Percentiles rank a stretch among this genome's conserved stretches.
These are phyloP conservation scores for Mythimna pallens DNA, from an alignment of 2,888 invertebrate genomes.

Conservation along the genomic window DNA sequence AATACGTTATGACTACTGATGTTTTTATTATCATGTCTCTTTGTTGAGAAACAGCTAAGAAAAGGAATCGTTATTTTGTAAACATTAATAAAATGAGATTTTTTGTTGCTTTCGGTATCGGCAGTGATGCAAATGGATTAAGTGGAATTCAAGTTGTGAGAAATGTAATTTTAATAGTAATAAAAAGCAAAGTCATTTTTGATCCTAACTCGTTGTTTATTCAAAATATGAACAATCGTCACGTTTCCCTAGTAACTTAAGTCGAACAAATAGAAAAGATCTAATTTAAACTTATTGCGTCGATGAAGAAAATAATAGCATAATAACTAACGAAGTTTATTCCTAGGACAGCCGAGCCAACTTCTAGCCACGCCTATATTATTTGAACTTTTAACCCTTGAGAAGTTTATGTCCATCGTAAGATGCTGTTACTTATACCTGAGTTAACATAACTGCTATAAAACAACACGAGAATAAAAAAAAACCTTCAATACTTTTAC, in stretches of 20 bases:
- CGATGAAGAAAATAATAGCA: constrained; percentile 43
- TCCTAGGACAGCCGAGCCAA: constrained; percentile 32
- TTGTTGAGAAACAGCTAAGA: constrained; percentile 26
- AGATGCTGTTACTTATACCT: constrained; percentile 39
- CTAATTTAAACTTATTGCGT: constrained; percentile 49
- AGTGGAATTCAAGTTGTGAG: not conserved
- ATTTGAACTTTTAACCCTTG: constrained; percentile 56
- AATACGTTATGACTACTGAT: constrained; percentile 54
- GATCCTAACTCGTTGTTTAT: not conserved
- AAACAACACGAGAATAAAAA: constrained; percentile 31
- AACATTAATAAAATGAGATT: constrained; percentile 23
- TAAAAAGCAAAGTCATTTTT: not conserved
- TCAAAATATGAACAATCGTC: not conserved
- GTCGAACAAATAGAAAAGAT: constrained; percentile 29
- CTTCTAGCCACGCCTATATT: constrained; percentile 55
- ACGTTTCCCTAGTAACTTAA: constrained; percentile 1
- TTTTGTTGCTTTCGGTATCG: not conserved
- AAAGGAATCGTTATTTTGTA: constrained; percentile 35
- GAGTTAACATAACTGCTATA: constrained; percentile 27
- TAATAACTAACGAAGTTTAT: constrained; percentile 48
- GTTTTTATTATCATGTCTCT: constrained; percentile 42
- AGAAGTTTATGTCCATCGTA: constrained; percentile 49
- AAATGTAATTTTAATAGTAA: constrained; percentile 1
- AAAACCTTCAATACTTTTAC: constrained; percentile 1
- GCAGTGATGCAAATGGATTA: constrained; percentile 19